These are phyloP conservation scores for Pachyrhynchus sulphureomaculatus DNA, from an alignment of 1,140 invertebrate genomes.

Conservation along the genomic window DNA sequence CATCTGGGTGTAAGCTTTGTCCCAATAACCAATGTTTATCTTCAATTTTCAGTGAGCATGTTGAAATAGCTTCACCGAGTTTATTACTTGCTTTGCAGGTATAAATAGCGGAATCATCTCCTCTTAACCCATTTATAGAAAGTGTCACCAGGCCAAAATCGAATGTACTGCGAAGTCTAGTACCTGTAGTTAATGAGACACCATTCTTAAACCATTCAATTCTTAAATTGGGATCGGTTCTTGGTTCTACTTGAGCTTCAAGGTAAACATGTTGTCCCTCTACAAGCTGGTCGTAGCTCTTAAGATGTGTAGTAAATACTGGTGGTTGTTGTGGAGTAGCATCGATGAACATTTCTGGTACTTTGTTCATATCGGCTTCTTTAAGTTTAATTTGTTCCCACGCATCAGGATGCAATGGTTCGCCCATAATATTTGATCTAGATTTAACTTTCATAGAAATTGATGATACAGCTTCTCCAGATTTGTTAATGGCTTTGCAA, in stretches of 20 bases:
- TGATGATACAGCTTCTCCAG: slow-evolving; percentile 88
- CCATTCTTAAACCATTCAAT: slow-evolving; percentile 95
- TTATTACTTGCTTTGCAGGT: slow-evolving; percentile 90
- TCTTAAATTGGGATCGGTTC: slow-evolving; percentile 88
- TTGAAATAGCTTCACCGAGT: slow-evolving; percentile 88
- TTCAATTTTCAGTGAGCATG: slow-evolving; percentile 86
- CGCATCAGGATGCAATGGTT: slow-evolving; percentile 80
- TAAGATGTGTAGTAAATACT: slow-evolving; percentile 87
- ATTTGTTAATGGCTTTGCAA: slow-evolving; percentile 88
- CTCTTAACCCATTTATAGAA: slow-evolving; percentile 81
- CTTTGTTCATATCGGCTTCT: slow-evolving; percentile 85
- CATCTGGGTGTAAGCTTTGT: slow-evolving; percentile 89
- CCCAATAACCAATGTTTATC: slow-evolving; percentile 83
- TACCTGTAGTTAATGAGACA: slow-evolving; percentile 77
- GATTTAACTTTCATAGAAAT: slow-evolving; percentile 85
- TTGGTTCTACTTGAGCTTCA: slow-evolving; percentile 94
- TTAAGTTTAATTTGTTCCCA: slow-evolving; percentile 88
- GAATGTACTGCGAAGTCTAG: slow-evolving; percentile 83
- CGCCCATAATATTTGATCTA: slow-evolving; percentile 74
- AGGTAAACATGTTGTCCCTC: slow-evolving; percentile 91
- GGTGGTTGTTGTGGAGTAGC: slow-evolving; percentile 80
- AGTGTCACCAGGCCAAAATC: slow-evolving; percentile 93
- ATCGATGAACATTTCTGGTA: slow-evolving; percentile 82
- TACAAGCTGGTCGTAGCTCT: slow-evolving; percentile 80
- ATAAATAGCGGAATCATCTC: slow-evolving; percentile 91